Evolutionary conservation across 2,113 vertebrate species (phyloP), one percentile per base, ranked within the genome.

Genomic region (Uria aalge): DNA sequence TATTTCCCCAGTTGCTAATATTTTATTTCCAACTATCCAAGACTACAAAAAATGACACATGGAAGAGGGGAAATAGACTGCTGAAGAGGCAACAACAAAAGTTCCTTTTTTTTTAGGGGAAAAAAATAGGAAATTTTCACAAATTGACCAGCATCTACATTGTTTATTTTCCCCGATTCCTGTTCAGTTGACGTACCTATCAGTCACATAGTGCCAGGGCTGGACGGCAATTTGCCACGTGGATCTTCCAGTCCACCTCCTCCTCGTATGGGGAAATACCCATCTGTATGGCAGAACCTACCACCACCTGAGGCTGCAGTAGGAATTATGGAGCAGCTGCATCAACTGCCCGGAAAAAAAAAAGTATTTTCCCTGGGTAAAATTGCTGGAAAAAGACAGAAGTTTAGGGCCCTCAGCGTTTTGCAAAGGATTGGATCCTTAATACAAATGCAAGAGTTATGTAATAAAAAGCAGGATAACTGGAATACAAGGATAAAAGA

Each of bases 61-160:
- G 17, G 34, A 71, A 47, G 41, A 90, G 11, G 9, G 21, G 21
- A 63, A 82, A 57, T 9, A 50, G 15, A 9, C 6, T 5, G 48
- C 20, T 85, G 56, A 71, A 56, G 16, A 60, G 16, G 34, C 8
- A 85, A 47, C 27, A 80, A 71, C 6, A 24, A 9, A 78, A 57
- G 5, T 26, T 62, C 5, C 1, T 6, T 40, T 47, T 26, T n/a
- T 38, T 38, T 32, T 13, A 3, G 17, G 22, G n/a, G 1, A 7
- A 47, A 47, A 41, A 53, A 5, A 13, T 27, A 62, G 34, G 6
- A 10, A 4, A 8, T 20, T 87, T 94, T 92, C 47, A 14, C n/a
- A 38, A 26, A 32, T 67, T 6, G 81, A 3, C 27, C 22, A 76
- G 6, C 8, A 77, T 36, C 63, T 73, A 12, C 24, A 21, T 73